Base-by-base conservation (phyloP, 2,113 vertebrate genomes). In the Gobiocypris rarus region DNA sequence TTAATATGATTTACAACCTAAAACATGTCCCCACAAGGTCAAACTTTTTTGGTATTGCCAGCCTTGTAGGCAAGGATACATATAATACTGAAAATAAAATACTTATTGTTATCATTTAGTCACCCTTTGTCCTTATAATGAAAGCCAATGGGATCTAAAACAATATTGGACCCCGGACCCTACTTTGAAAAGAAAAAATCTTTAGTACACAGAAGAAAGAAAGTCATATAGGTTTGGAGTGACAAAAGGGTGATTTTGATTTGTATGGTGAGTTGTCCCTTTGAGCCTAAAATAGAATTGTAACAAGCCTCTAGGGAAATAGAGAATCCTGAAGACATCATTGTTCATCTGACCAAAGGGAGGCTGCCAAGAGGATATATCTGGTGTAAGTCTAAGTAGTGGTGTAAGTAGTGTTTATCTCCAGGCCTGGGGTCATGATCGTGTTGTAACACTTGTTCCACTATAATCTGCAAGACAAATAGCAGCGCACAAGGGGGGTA, bases 401-500 rank as follows among this genome's bases (percentile, higher is more conserved):
- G 38, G 38, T 38, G 22, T 74, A 28, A 74, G 43, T 48, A 5
- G 34, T n/a, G 31, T 70, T 70, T 13, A 70, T 45, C 69, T 73
- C 22, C 43, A 48, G 41, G n/a, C 41, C n/a, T 26, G 5, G 13
- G 43, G n/a, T 15, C 24, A 74, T 48, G n/a, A 48, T 50, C 28
- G 8, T 75, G 24, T 54, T 54, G 24, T 65, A 31, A 14, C 61
- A 31, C 61, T 65, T 26, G 5, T 65, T 63, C 13, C 48, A 14
- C 58, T 63, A 69, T 52, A 65, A 13, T 24, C 8, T 78, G 2
- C 43, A 82, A n/a, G 73, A 87, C 28, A 76, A 82, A 87, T 24
- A 83, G 76, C 70, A 75, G 17, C 31, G 31, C 48, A 19, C 5
- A 6, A 6, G 54, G 56, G 26, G 9, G 31, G 13, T 19, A 87